Conservation (phyloP, 1,140 invertebrate genomes). For the Aphaenogaster ashmeadi region DNA sequence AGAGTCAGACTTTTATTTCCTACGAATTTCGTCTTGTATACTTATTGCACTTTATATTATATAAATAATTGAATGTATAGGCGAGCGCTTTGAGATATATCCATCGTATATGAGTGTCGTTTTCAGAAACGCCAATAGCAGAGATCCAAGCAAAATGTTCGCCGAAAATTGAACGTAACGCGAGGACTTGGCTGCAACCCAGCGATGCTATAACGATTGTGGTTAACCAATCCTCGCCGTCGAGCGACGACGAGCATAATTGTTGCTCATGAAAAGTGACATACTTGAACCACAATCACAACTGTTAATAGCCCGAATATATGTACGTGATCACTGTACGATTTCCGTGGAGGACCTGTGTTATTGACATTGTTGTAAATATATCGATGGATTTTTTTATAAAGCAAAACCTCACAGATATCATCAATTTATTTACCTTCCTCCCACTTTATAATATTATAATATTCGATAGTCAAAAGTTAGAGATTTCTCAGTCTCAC, state of each 20-base stretch:
- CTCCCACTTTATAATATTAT: neutral
- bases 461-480: neutral
- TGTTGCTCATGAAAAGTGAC: slow-evolving; percentile 19
- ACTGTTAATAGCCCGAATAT: slow-evolving; percentile 35
- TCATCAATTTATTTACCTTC: slow-evolving; percentile 23
- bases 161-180: slow-evolving; percentile 27
- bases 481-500: neutral
- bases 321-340: neutral
- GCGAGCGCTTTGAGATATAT: neutral
- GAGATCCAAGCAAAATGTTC: neutral
- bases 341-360: neutral
- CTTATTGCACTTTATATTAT: neutral
- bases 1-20: neutral
- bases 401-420: neutral
- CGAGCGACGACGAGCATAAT: slow-evolving; percentile 26
- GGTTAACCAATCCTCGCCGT: slow-evolving; percentile 26
- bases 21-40: neutral
- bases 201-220: slow-evolving; percentile 46
- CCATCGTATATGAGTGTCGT: neutral
- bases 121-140: slow-evolving; percentile 29
- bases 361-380: slow-evolving; percentile 37
- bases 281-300: neutral
- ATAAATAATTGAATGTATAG: neutral
- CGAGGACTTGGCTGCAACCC: slow-evolving; percentile 18
- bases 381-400: slow-evolving; percentile 22